Conservation (phyloP, 1,140 invertebrate species). For the Spodoptera litura region DNA sequence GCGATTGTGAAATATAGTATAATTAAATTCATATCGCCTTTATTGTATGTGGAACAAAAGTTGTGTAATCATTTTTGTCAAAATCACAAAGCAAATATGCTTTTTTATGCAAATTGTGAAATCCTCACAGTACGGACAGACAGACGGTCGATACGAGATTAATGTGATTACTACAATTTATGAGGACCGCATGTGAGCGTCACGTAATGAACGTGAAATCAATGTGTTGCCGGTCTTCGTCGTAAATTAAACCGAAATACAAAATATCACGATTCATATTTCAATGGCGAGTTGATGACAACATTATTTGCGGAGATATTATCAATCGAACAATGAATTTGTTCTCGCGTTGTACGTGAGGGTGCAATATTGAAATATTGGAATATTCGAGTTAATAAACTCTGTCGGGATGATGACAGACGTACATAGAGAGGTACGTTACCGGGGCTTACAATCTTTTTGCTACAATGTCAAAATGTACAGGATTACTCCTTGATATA, state of each 20-base stretch:
- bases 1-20: no score
- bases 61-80: neutral
- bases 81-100: no score
- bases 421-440: no score
- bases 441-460: no score
- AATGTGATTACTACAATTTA: conserved; percentile 6
- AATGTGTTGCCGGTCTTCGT: neutral
- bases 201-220: neutral
- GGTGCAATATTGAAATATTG: no score
- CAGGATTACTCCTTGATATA: no score
- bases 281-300: neutral
- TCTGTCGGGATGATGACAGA: no score
- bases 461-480: no score
- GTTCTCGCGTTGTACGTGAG: no score
- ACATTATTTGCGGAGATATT: neutral
- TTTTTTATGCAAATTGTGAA: no score
- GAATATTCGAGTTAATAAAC: no score
- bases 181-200: neutral
- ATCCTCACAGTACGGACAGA: neutral
- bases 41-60: neutral
- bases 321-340: neutral
- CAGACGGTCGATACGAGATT: neutral
- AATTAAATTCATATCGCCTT: neutral
- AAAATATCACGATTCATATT: neutral
- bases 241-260: neutral